Evolutionary conservation across 2,797 vertebrate genomes (phyloP).

Genomic region (Clarias laeviceps): DNA sequence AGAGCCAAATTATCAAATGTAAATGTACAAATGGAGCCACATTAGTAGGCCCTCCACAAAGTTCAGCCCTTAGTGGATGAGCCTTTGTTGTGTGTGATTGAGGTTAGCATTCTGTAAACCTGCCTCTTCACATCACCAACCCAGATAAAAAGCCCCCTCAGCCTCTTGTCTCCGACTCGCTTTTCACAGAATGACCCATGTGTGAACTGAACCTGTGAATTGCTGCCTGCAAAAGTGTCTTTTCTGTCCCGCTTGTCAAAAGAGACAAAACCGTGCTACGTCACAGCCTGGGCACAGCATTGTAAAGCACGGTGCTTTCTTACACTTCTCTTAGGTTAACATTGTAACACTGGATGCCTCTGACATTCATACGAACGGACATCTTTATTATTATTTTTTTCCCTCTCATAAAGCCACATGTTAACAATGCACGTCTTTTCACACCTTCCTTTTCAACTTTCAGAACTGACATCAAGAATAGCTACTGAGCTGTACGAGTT

Average conservation of each 20-base stretch:
- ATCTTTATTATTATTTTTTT: not conserved
- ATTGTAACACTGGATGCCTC: not conserved
- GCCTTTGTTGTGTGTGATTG: constrained; percentile 20
- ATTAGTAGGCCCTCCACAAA: not conserved
- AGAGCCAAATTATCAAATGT: not conserved
- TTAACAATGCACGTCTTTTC: not conserved
- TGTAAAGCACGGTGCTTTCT: not conserved
- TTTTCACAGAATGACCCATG: constrained; percentile 8
- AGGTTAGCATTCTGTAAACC: not conserved
- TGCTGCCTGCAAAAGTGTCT: not conserved
- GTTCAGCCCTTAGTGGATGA: not conserved
- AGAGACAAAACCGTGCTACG: not conserved
- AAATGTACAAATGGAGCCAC: constrained; percentile 18
- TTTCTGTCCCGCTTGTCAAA: not conserved
- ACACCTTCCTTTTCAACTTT: not conserved
- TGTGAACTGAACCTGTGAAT: constrained; percentile 7
- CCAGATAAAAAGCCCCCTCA: constrained; percentile 12
- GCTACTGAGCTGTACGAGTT: not conserved
- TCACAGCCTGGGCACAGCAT: not conserved
- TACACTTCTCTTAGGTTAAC: not conserved
- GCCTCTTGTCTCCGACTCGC: not conserved
- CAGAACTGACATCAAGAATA: not conserved
- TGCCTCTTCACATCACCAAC: not conserved
- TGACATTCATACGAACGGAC: not conserved
- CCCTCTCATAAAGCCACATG: not conserved